Percentiles rank a stretch among this genome's conserved stretches.
phyloP scores from a whole-genome alignment of 1,140 invertebrate species.

The Nephotettix cincticeps region DNA sequence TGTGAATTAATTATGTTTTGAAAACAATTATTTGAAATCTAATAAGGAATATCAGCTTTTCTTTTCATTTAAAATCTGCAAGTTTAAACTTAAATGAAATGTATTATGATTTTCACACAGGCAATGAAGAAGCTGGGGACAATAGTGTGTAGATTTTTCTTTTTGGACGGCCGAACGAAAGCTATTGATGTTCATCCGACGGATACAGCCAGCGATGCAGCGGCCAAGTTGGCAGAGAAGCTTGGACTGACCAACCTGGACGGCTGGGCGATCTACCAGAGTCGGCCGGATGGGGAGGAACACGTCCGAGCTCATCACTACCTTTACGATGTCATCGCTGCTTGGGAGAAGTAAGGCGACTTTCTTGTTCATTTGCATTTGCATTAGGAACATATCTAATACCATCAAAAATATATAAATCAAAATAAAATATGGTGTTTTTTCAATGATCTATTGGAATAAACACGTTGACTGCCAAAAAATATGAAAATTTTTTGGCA shows the following conservation, averaged over 20 bases:
- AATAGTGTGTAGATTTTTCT: conserved; percentile 93
- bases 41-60: too few species aligned
- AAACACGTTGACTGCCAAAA: too few species aligned
- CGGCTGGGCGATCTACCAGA: conserved; percentile 94
- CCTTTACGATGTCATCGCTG: conserved; percentile 89
- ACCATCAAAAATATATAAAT: too few species aligned
- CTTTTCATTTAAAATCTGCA: too few species aligned
- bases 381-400: too few species aligned
- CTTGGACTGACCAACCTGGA: conserved; percentile 79
- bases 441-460: too few species aligned
- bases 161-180: conserved; percentile 92
- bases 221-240: conserved; percentile 85
- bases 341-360: conserved; percentile 91
- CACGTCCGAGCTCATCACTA: conserved; percentile 93
- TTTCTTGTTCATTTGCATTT: too few species aligned
- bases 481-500: too few species aligned
- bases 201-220: conserved; percentile 88
- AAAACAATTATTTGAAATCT: too few species aligned
- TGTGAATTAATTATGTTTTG: too few species aligned
- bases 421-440: too few species aligned
- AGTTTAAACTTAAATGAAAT: too few species aligned
- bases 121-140: conserved; percentile 89
- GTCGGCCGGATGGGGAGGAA: conserved; percentile 78
- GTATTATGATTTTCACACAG: conserved; percentile 46
- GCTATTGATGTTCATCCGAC: conserved; percentile 94